Evolutionary conservation across 2,113 vertebrate genomes (phyloP).

Genomic region (Dasyornis broadbenti): DNA sequence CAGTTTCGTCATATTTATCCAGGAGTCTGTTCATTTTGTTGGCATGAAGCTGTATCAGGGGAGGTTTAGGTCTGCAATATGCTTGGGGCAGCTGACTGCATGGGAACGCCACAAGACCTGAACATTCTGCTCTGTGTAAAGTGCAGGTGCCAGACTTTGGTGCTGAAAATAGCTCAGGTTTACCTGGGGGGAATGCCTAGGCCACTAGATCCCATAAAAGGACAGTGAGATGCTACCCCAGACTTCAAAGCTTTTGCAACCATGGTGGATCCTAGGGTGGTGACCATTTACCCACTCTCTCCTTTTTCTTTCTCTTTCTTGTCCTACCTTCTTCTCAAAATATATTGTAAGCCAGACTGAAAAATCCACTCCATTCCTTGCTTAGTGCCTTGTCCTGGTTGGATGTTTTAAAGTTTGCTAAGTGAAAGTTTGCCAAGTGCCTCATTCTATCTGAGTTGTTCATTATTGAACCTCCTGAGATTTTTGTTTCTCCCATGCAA

Average conservation of each 20-base stretch:
- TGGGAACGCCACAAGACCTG: background rate
- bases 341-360: background rate
- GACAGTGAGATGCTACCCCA: fast-evolving
- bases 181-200: too few species aligned
- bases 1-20: background rate
- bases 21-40: background rate
- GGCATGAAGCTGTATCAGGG: background rate
- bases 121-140: background rate
- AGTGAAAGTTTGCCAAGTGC: background rate
- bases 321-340: background rate
- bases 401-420: background rate
- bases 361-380: background rate
- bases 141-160: background rate
- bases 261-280: background rate
- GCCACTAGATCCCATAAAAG: background rate
- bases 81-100: background rate
- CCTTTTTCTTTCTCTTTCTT: background rate
- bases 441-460: background rate
- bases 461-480: background rate
- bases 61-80: background rate
- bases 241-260: background rate
- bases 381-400: background rate
- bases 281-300: background rate
- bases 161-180: background rate
- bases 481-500: background rate